A percentile compares a stretch with the other conserved stretches of the same genome.
phyloP scores from a whole-genome alignment of 2,888 invertebrate species.

The Hemithea aestivaria region DNA sequence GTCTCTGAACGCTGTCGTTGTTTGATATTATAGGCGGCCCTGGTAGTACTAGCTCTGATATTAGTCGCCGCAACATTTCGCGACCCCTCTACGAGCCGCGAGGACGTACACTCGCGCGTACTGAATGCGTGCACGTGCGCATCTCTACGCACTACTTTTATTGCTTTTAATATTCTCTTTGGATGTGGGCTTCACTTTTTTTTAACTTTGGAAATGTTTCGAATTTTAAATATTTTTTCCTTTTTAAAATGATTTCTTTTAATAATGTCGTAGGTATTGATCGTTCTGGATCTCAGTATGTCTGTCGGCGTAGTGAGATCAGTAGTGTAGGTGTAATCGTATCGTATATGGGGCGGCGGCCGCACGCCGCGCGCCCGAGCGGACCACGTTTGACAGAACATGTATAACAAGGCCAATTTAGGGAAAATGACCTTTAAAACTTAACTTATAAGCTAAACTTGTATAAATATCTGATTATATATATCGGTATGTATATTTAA shows the following conservation, averaged over 20 bases:
- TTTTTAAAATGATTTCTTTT: slow-evolving; percentile 68
- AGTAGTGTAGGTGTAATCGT: no score
- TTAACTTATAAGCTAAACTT: slow-evolving; percentile 77
- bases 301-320: no score
- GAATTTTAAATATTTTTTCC: slow-evolving; percentile 46
- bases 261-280: slow-evolving; percentile 49
- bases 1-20: slow-evolving; percentile 48
- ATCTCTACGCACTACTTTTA: slow-evolving; percentile 26
- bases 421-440: slow-evolving; percentile 75
- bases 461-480: slow-evolving; percentile 79
- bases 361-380: slow-evolving; percentile 32
- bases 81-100: slow-evolving; percentile 47
- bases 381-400: slow-evolving; percentile 68
- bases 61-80: slow-evolving; percentile 43
- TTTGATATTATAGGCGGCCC: slow-evolving; percentile 22
- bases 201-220: slow-evolving; percentile 29
- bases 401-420: slow-evolving; percentile 73
- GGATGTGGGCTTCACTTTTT: slow-evolving; percentile 69
- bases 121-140: slow-evolving; percentile 12
- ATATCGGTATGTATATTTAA: slow-evolving; percentile 79
- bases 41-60: slow-evolving; percentile 35
- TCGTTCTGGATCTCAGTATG: slow-evolving; percentile 8
- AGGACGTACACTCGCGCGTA: slow-evolving; percentile 45
- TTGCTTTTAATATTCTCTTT: slow-evolving; percentile 66
- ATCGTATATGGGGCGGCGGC: slow-evolving; percentile 5